A percentile compares a stretch with the other conserved stretches of the same genome.
These are phyloP conservation scores for Archocentrus centrarchus DNA, from an alignment of 2,113 vertebrate genomes.

Conservation along the genomic window DNA sequence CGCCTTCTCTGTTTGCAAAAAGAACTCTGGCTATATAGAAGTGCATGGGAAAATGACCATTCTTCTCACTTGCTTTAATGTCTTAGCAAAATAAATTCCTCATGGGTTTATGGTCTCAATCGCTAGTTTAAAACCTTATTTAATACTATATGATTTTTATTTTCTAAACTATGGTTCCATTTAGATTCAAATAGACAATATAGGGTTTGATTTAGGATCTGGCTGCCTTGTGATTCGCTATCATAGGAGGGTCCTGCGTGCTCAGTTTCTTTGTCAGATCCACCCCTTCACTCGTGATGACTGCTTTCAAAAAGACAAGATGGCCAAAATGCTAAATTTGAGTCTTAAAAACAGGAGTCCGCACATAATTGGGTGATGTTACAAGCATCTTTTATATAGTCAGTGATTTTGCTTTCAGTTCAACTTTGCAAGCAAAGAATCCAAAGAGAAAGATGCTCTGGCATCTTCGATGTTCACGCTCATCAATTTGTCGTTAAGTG, in stretches of 20 bases:
- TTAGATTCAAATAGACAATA: background rate
- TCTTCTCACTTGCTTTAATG: background rate
- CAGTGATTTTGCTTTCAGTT: background rate
- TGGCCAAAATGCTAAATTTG: background rate
- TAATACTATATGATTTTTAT: background rate
- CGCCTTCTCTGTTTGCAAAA: background rate
- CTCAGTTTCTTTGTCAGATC: background rate
- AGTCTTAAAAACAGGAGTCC: background rate
- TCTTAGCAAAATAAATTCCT: background rate
- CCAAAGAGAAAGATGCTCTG: background rate
- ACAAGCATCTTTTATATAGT: background rate
- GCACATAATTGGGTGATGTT: background rate
- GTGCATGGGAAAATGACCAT: background rate
- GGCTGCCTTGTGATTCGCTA: background rate
- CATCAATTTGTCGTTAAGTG: background rate
- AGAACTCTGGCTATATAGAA: background rate
- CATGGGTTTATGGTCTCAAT: fast-evolving
- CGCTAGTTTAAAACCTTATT: fast-evolving
- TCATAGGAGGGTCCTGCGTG: background rate
- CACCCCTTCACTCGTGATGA: too few relatives aligned
- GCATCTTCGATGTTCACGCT: background rate
- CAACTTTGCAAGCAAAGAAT: background rate
- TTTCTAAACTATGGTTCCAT: background rate
- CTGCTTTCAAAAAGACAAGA: fast-evolving
- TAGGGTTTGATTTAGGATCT: background rate